These are phyloP conservation scores for Sarotherodon lohbergeri DNA, from an alignment of 2,113 vertebrate genomes.

Conservation along the genomic window DNA sequence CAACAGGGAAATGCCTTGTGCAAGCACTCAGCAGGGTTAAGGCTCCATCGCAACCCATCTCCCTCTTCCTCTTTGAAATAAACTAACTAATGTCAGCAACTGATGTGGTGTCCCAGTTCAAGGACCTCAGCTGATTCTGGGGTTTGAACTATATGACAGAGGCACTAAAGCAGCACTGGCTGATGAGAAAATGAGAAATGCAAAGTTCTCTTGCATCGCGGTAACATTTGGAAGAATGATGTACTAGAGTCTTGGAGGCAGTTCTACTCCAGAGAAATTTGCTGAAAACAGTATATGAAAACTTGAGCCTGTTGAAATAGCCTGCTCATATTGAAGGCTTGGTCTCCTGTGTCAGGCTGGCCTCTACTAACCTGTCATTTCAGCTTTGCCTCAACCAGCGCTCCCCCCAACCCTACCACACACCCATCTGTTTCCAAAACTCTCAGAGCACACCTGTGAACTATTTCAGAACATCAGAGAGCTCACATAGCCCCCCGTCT, in stretches of 20 bases:
- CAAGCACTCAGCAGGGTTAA: constrained; percentile 41
- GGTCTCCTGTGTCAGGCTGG: constrained; percentile 25
- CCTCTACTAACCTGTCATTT: constrained; percentile 54
- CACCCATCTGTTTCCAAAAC: constrained; percentile 52
- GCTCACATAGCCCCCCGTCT: constrained; percentile 37
- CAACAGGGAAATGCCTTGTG: constrained; percentile 56
- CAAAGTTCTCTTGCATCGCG: constrained; percentile 1
- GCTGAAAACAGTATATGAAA: constrained; percentile 8
- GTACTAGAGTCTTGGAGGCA: background rate
- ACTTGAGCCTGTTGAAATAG: constrained; percentile 4
- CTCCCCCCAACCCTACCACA: background rate
- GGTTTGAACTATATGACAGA: constrained; percentile 39
- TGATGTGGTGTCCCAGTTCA: constrained; percentile 37
- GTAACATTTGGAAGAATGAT: constrained; percentile 9
- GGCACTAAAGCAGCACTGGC: constrained; percentile 19
- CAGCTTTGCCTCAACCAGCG: constrained; percentile 34
- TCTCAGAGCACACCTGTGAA: constrained; percentile 67
- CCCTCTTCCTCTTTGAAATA: constrained; percentile 24
- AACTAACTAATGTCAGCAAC: constrained; percentile 45
- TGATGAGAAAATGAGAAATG: constrained; percentile 15
- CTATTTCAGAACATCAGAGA: constrained; percentile 64
- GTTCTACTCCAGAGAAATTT: constrained; percentile 20
- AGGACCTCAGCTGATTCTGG: constrained; percentile 10
- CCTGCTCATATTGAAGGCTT: constrained; percentile 10
- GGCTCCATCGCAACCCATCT: constrained; percentile 15